These are phyloP conservation scores for Trichogramma pretiosum DNA, from an alignment of 1,140 invertebrate species.

Conservation along the genomic window DNA sequence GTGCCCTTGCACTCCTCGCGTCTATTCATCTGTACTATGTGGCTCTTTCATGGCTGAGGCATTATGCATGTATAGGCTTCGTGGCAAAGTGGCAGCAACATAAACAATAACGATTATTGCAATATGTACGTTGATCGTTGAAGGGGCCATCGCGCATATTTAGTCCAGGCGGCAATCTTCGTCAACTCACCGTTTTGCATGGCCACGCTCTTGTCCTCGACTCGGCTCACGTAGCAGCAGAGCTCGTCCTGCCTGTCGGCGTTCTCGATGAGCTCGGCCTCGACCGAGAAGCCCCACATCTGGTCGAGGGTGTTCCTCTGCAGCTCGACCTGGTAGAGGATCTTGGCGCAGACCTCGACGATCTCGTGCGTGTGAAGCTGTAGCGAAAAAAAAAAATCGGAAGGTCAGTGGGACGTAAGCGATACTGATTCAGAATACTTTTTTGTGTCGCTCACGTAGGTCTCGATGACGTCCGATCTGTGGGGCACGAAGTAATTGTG, in stretches of 20 bases:
- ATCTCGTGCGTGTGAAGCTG: slow-evolving; percentile 90
- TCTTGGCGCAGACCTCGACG: slow-evolving; percentile 93
- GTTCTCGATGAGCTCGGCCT: slow-evolving; percentile 93
- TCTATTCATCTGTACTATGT: too few species aligned
- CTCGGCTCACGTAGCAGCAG: slow-evolving; percentile 90
- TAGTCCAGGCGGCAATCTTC: too few species aligned
- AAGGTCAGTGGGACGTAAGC: neutral
- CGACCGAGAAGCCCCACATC: slow-evolving; percentile 96
- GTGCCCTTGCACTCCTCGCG: too few species aligned
- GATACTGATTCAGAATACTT: neutral
- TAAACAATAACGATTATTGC: too few species aligned
- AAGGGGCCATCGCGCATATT: too few species aligned
- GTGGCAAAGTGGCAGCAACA: too few species aligned
- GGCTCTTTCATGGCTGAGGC: too few species aligned
- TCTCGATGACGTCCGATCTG: slow-evolving; percentile 85
- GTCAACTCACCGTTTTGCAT: slow-evolving; percentile 89
- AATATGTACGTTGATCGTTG: neutral
- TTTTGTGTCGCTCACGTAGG: slow-evolving; percentile 77
- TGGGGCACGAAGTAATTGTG: slow-evolving; percentile 92
- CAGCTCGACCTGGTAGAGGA: slow-evolving; percentile 92
- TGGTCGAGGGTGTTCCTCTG: slow-evolving; percentile 79
- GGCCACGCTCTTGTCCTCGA: slow-evolving; percentile 88
- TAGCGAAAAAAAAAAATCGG: slow-evolving; percentile 18
- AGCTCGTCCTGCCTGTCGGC: slow-evolving; percentile 91
- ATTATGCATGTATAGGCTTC: too few species aligned